Evolutionary conservation across 2,797 vertebrate genomes (phyloP).

Genomic region (Gambelia wislizenii): DNA sequence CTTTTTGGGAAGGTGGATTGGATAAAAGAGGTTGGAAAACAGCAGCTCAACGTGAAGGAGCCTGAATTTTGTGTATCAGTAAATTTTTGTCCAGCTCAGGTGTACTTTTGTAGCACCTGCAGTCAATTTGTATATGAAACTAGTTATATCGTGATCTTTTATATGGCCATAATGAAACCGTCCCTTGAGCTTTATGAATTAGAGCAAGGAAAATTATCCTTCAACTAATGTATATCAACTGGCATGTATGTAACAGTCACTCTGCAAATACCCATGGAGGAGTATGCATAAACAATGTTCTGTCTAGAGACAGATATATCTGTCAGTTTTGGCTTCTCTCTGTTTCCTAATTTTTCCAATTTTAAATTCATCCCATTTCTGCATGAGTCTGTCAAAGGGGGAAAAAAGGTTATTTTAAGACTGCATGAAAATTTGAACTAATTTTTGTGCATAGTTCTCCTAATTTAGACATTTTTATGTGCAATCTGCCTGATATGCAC

Average conservation of each 20-base stretch:
- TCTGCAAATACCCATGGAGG: background rate
- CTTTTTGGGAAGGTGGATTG: background rate
- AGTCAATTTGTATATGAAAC: background rate
- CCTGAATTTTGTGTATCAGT: background rate
- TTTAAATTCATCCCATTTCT: background rate
- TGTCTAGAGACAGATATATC: background rate
- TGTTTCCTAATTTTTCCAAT: background rate
- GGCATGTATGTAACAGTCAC: background rate
- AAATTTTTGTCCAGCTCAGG: background rate
- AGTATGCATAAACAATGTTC: background rate
- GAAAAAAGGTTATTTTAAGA: too few species aligned
- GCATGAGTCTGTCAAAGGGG: too few species aligned
- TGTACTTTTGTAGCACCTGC: background rate
- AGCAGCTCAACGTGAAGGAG: background rate
- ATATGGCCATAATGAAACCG: background rate
- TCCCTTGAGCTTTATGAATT: background rate
- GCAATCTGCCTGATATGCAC: too few species aligned
- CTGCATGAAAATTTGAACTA: too few species aligned
- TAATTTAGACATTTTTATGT: too few species aligned
- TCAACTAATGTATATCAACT: background rate
- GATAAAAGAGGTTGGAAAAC: background rate
- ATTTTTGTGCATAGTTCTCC: too few species aligned
- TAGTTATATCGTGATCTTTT: background rate
- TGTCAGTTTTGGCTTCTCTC: background rate
- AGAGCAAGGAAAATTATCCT: background rate